Conservation (phyloP, 2,888 invertebrate species). For the Pyrochroa serraticornis region DNA sequence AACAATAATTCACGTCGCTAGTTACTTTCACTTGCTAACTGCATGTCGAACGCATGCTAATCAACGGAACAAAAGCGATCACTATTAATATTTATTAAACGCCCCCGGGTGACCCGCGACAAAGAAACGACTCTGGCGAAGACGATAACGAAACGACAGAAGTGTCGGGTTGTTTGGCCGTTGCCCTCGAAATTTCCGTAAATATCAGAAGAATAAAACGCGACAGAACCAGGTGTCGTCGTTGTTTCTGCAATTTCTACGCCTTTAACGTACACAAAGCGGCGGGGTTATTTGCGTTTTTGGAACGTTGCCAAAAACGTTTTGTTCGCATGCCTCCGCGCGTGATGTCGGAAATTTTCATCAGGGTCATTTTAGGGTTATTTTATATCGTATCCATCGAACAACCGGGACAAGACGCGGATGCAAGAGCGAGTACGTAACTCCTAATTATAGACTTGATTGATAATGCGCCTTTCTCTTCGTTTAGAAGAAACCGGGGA, state of each 20-base stretch:
- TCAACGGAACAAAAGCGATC: slow-evolving; percentile 8
- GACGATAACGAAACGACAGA: not conserved
- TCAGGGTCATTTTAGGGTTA: not conserved
- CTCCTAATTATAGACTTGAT: slow-evolving; percentile 13
- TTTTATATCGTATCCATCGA: not conserved
- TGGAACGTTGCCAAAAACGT: slow-evolving; percentile 8
- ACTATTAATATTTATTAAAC: slow-evolving; percentile 21
- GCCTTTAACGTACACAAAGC: slow-evolving; percentile 1
- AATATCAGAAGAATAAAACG: not conserved
- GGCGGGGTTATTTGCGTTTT: slow-evolving; percentile 13
- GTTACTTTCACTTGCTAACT: slow-evolving; percentile 5
- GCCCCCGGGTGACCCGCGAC: slow-evolving; percentile 1
- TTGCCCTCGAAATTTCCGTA: not conserved
- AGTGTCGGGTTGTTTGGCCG: not conserved
- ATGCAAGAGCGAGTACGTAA: slow-evolving; percentile 9
- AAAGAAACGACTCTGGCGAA: not conserved
- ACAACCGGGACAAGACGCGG: not conserved
- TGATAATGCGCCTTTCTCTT: slow-evolving; percentile 18
- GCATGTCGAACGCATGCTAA: slow-evolving; percentile 17
- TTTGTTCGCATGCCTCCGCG: not conserved
- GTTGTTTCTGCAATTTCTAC: too few relatives aligned
- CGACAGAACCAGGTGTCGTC: too few relatives aligned
- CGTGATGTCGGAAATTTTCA: too few relatives aligned
- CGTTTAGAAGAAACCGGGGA: slow-evolving; percentile 7
- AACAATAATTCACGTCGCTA: not conserved